Evolutionary conservation across 2,113 vertebrate genomes (phyloP), one percentile per base, ranked within the genome.

Genomic region (Spermophilus dauricus): DNA sequence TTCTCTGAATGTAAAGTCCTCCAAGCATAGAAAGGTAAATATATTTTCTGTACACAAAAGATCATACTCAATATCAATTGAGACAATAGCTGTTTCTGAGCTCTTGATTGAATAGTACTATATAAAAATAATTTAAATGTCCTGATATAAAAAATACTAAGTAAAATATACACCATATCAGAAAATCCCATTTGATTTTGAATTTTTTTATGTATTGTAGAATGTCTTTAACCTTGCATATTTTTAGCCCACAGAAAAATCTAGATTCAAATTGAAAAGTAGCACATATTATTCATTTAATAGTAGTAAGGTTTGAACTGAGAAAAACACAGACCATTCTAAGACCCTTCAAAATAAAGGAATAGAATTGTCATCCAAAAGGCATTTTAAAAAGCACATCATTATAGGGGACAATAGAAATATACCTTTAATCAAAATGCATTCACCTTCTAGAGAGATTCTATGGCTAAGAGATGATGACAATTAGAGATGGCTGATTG

Each of bases 181-280:
- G 65, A 94, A 72, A 69, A 86, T 5, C 42, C 45, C 86, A 78
- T 10, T 17, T 91, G 53, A 85, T 94, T 80, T 93, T 91, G 73
- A 93, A 84, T 9, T 77, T 69, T 69, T 58, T 80, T 78, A 37
- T 76, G 17, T 87, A 67, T 78, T 82, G 28, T 92, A 45, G 34
- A 75, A 51, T 89, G 48, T 84, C 26, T 94, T 95, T 96, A 93
- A 61, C 28, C 12, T 16, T 78, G 22, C 11, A 61, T 91, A 65
- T 80, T 93, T 96, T 97, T 89, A 93, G 22, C 77, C 11, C 58
- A 81, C 73, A 53, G 56, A 56, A 42, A 6, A 37, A 65, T 93
- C 89, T 86, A 77, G 91, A 84, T 93, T 72, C 58, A 96, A 87
- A 96, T 89, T 91, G 42, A 96, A 95, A 93, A 83, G 30, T 91